Evolutionary conservation across 2,113 vertebrate species (phyloP).

Genomic region (Ornithorhynchus anatinus): DNA sequence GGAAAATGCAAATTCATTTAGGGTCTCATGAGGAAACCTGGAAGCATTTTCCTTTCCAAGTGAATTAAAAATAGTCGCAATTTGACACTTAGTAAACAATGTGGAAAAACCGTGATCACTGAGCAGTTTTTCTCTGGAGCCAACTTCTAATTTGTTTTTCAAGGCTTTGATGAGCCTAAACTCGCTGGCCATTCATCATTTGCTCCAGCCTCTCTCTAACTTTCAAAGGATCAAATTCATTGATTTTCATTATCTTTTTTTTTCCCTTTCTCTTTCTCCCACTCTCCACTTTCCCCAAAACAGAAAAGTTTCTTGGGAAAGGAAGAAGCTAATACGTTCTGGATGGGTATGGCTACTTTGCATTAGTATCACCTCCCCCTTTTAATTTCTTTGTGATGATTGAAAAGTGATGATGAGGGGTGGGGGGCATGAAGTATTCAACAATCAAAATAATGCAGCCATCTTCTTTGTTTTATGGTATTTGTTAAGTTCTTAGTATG

Average conservation of each 20-base stretch:
- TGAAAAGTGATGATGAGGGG: too few species aligned
- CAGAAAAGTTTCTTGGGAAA: neutral
- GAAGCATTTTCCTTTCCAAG: conserved; percentile 22
- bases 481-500: too few species aligned
- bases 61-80: neutral
- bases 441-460: too few species aligned
- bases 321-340: neutral
- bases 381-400: too few species aligned
- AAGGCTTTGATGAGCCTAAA: neutral
- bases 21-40: neutral
- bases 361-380: too few species aligned
- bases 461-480: too few species aligned
- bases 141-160: conserved; percentile 7
- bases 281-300: neutral
- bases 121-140: neutral
- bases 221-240: too few species aligned
- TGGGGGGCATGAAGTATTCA: too few species aligned
- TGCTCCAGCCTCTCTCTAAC: neutral
- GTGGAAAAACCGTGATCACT: neutral
- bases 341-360: neutral
- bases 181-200: neutral
- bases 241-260: neutral
- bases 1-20: conserved; percentile 21
- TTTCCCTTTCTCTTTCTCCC: neutral
- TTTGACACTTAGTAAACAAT: neutral